These are phyloP conservation scores for Drosophila punjabiensis DNA, from an alignment of 1,140 invertebrate species.

Conservation along the genomic window DNA sequence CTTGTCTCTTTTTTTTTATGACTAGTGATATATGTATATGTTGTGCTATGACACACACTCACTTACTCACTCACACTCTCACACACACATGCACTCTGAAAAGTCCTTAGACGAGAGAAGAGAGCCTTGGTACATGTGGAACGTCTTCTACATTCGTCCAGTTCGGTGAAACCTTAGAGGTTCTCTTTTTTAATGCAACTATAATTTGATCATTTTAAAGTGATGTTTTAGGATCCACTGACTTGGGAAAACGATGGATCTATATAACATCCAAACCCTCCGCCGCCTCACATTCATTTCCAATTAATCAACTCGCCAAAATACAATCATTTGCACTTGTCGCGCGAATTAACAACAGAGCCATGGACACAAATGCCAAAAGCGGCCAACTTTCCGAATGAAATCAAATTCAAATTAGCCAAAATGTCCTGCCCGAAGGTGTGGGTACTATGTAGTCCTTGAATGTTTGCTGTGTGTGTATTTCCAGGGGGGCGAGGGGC, in stretches of 20 bases:
- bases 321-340: constrained; percentile 53
- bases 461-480: neutral
- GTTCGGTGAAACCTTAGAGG: constrained; percentile 51
- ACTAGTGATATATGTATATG: constrained; percentile 63
- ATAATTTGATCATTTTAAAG: neutral
- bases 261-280: neutral
- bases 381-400: constrained; percentile 62
- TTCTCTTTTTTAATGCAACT: constrained; percentile 22
- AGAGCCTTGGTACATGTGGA: constrained; percentile 16
- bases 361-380: constrained; percentile 38
- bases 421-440: constrained; percentile 40
- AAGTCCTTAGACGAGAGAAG: constrained; percentile 14
- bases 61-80: constrained; percentile 4
- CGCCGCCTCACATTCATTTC: constrained; percentile 3
- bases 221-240: no score
- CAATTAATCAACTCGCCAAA: constrained; percentile 29
- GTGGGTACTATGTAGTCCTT: neutral
- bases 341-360: constrained; percentile 23
- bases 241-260: neutral
- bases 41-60: constrained; percentile 31
- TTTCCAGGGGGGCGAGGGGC: constrained; percentile 15
- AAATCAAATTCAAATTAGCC: constrained; percentile 78
- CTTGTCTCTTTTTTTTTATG: constrained; percentile 33
- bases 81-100: constrained; percentile 11
- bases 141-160: constrained; percentile 21